These are phyloP conservation scores for Caretta caretta DNA, from an alignment of 2,113 vertebrate genomes.

Conservation along the genomic window DNA sequence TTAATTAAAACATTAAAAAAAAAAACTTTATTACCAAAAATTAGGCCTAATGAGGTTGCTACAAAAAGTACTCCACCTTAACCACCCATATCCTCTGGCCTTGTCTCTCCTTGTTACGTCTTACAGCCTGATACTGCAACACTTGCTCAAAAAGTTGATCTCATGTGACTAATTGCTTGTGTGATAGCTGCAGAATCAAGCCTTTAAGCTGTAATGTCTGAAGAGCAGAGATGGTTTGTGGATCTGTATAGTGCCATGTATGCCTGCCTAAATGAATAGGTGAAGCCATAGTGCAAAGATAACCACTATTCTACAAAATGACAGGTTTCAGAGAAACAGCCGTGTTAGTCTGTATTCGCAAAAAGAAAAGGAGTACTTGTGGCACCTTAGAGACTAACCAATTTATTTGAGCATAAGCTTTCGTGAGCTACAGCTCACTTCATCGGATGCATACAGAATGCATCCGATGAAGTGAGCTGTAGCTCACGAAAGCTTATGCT, in stretches of 20 bases:
- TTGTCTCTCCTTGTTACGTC: not conserved
- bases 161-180: not conserved
- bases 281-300: not conserved
- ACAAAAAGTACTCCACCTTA: not conserved
- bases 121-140: not conserved
- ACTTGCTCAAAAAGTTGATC: rapidly evolving
- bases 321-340: too few relatives aligned
- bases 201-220: not conserved
- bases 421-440: too few relatives aligned
- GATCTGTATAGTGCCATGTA: rapidly evolving
- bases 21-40: not conserved
- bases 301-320: not conserved
- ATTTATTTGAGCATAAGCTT: too few relatives aligned
- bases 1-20: not conserved
- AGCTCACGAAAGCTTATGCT: too few relatives aligned
- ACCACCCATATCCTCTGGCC: not conserved
- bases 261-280: not conserved
- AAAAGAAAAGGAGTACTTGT: too few relatives aligned
- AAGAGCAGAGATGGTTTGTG: not conserved
- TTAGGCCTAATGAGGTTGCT: not conserved
- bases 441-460: too few relatives aligned
- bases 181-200: not conserved
- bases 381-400: too few relatives aligned
- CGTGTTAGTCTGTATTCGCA: too few relatives aligned
- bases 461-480: too few relatives aligned